Conservation (phyloP, 2,113 vertebrate species). For the Prunella fulvescens region DNA sequence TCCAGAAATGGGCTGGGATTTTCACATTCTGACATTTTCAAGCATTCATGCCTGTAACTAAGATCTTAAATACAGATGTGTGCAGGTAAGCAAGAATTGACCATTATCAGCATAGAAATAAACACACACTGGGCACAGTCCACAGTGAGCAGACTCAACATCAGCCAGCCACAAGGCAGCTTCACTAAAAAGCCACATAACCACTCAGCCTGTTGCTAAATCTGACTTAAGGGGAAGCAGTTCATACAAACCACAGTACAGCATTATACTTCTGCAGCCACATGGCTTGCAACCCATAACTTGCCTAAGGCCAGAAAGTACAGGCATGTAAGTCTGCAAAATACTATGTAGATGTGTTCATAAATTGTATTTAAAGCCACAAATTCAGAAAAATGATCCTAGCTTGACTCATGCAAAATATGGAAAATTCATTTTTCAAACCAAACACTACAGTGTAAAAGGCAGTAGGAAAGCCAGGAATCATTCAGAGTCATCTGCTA, state of each 20-base stretch:
- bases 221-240: neutral
- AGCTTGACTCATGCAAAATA: neutral
- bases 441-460: neutral
- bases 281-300: neutral
- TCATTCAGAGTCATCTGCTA: neutral
- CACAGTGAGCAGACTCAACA: neutral
- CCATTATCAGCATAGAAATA: neutral
- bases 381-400: neutral
- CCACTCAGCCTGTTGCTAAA: neutral
- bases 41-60: neutral
- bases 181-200: neutral
- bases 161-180: neutral
- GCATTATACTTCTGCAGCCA: neutral
- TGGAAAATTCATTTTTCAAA: neutral
- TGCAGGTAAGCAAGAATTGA: neutral
- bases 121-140: neutral
- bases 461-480: neutral
- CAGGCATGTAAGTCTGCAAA: neutral
- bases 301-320: neutral
- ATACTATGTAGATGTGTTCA: neutral
- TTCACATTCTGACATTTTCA: neutral
- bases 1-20: neutral
- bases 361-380: neutral
- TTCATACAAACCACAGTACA: neutral
- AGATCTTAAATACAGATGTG: neutral